Percentiles rank a stretch among this genome's conserved stretches.
Evolutionary conservation across 1,140 invertebrate species (phyloP).

Genomic region (Caenorhabditis remanei): DNA sequence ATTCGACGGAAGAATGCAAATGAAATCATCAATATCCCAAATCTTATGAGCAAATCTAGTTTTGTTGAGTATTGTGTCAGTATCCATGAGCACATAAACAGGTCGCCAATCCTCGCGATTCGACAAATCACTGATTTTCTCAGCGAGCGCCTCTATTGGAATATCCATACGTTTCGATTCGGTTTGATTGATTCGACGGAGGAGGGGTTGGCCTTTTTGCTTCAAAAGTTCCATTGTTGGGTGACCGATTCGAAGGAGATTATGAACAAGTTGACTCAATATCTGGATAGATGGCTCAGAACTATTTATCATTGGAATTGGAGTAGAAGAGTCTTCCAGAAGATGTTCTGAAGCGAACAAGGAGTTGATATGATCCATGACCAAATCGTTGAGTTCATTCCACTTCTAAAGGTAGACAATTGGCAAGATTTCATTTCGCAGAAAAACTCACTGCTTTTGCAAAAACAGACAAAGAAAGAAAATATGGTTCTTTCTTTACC

Average conservation of each 20-base stretch:
- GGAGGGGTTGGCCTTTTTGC: background rate
- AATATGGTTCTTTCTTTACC: background rate
- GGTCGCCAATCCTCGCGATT: slow-evolving; percentile 16
- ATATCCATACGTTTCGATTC: slow-evolving; percentile 22
- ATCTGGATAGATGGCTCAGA: background rate
- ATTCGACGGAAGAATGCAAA: slow-evolving; percentile 13
- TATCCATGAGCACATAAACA: slow-evolving; percentile 24
- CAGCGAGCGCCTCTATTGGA: background rate
- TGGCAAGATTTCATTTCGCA: background rate
- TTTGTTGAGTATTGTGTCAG: slow-evolving; percentile 16
- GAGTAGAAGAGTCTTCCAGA: too few species aligned
- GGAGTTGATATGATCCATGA: background rate
- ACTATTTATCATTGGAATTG: background rate
- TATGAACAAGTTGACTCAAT: background rate
- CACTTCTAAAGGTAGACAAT: slow-evolving; percentile 4
- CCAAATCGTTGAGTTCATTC: slow-evolving; percentile 11
- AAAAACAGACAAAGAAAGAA: background rate
- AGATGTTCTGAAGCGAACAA: background rate
- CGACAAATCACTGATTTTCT: background rate
- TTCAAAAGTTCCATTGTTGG: background rate
- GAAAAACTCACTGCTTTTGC: slow-evolving; percentile 9
- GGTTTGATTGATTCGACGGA: slow-evolving; percentile 8
- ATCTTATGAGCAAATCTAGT: background rate
- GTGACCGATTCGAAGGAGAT: background rate
- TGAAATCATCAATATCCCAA: slow-evolving; percentile 46